Evolutionary conservation across 2,113 vertebrate species (phyloP).

Genomic region (Eclectus roratus): DNA sequence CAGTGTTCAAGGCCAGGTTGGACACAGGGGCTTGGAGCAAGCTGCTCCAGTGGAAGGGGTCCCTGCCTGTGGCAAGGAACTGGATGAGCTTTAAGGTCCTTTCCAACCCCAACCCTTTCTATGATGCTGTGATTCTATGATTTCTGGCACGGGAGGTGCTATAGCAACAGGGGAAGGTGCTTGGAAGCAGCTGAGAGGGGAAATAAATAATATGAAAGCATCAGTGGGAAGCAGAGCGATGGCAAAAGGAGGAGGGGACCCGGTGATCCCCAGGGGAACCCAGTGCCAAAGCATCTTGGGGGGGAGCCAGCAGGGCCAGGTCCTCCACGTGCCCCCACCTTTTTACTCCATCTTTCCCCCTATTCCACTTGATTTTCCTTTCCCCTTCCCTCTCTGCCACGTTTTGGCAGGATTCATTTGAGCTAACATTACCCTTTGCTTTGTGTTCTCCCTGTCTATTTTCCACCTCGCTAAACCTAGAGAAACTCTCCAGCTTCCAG

Average conservation of each 20-base stretch:
- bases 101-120: neutral
- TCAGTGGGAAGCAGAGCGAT: fast-evolving
- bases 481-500: slow-evolving; percentile 22
- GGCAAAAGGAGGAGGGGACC: neutral
- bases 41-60: fast-evolving
- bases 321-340: fast-evolving
- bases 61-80: neutral
- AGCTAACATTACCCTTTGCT: slow-evolving; percentile 44
- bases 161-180: neutral
- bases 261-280: fast-evolving
- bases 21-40: neutral
- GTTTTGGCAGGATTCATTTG: slow-evolving; percentile 37
- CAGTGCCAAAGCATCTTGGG: too few relatives aligned
- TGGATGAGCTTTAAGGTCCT: neutral
- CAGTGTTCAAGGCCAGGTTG: too few relatives aligned
- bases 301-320: neutral
- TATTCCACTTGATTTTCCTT: neutral
- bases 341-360: neutral
- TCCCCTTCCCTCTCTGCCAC: neutral
- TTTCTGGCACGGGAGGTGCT: neutral
- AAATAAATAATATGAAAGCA: neutral
- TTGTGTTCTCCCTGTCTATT: slow-evolving; percentile 64
- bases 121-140: neutral
- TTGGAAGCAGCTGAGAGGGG: neutral
- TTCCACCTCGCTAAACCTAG: slow-evolving; percentile 49